Evolutionary conservation across 2,888 invertebrate genomes (phyloP), one percentile per base, ranked within the genome.

Genomic region (Fabriciana adippe): DNA sequence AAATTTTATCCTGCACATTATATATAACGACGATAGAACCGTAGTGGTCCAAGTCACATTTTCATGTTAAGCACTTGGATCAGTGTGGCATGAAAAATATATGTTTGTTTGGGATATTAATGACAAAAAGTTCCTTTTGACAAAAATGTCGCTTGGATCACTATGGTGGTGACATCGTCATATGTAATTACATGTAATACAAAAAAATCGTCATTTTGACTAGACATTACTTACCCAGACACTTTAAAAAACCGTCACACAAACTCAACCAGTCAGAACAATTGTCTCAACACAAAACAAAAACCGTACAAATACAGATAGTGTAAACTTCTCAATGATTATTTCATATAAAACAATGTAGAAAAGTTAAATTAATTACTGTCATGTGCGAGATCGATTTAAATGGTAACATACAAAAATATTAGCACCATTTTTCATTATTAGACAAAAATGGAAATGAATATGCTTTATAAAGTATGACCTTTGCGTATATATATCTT

Each of bases 301-400:
- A 51, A 59, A 65, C 48, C 60, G 26, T 50, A 61, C 41, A 64
- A 16, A 26, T 51, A 55, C 35, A 61, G 64, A 57, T 55, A 47
- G 48, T 64, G 35, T 61, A 64, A 50, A 69, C 57, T 64, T 61
- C 51, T 68, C 67, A 35, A 54, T 41, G 53, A 69, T 63, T 70
- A 70, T 69, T 69, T 69, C 54, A 70, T 68, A 74, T 55, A 73
- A 73, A 74, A 70, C 55, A 67, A 72, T 51, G 63, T 71, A 73
- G 66, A 74, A 74, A 73, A 74, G 64, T 11, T 41, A 41, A 41
- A 8, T 41, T 41, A 41, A 3, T 41, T 41, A 41, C 35, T 71
- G 56, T 75, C 60, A 67, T 4, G 65, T 69, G 73, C 73, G 69
- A 72, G 70, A 56, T 62, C 61, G 55, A 63, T 66, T 70, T 66